Conservation (phyloP, 2,888 invertebrate genomes). For the Himalopsyche tibetana region DNA sequence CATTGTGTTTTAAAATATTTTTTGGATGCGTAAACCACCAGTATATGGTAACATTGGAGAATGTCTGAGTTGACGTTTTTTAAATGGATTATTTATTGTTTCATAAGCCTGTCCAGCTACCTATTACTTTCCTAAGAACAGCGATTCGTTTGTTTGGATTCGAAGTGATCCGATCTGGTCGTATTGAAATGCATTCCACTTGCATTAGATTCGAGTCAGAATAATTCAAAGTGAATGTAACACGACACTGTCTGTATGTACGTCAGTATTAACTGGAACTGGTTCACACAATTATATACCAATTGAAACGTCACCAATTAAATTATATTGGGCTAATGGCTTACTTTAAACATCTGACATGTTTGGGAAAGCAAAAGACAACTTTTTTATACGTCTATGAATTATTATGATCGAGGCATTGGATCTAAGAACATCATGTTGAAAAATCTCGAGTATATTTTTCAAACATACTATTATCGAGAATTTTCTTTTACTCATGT, state of each 20-base stretch:
- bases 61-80: not conserved
- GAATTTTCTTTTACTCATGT: too few species aligned
- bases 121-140: conserved; percentile 26
- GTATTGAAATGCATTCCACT: conserved; percentile 34
- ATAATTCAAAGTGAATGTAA: conserved; percentile 18
- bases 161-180: conserved; percentile 9
- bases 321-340: conserved; percentile 31
- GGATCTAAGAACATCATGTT: too few species aligned
- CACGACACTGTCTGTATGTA: conserved; percentile 28
- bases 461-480: too few species aligned
- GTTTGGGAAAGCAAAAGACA: not conserved
- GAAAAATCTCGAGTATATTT: too few species aligned
- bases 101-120: conserved; percentile 12
- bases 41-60: not conserved
- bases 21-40: too few species aligned
- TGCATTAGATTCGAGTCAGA: conserved; percentile 21
- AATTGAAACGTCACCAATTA: conserved; percentile 31
- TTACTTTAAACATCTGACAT: conserved; percentile 5
- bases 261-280: not conserved
- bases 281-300: conserved; percentile 34
- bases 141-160: conserved; percentile 23
- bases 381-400: not conserved
- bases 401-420: too few species aligned
- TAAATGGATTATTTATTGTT: conserved; percentile 15
- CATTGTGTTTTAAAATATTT: too few species aligned